Base-by-base conservation (phyloP, 1,140 invertebrate species). In the Heterodera carotae region DNA sequence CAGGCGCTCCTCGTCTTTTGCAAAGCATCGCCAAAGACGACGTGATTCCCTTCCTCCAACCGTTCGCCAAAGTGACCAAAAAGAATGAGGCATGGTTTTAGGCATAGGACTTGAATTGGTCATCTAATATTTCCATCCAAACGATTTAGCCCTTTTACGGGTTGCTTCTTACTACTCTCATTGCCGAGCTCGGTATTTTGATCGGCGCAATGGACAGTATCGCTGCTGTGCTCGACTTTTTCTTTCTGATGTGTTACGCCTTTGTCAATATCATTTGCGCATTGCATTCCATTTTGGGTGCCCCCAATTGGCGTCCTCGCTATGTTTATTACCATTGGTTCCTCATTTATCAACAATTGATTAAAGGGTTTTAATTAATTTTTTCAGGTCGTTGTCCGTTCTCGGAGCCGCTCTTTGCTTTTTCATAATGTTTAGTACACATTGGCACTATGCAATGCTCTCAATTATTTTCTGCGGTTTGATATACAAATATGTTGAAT, bases 401-500 rank as follows among this genome's bases (percentile, higher is more conserved):
- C 89, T 95, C 69, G 97, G 96, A n/a, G 89, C 98, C 76, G 90
- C 92, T 0, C 90, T 99, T 15, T 98, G 96, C 89, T 93, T 99
- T 84, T 94, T 95, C 12, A 94, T 99, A 77, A 99, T 99, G 97
- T 99, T 99, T 88, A 97, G 98, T 92, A 95, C 95, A 1, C 96
- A 94, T 76, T 98, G 96, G 96, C 97, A 96, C 88, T 98, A 97
- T 87, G 96, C 97, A 2, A 90, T 98, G 3, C 89, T 96, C 33
- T 96, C 96, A 29, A 95, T 98, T 91, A 92, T 92, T 48, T 93
- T 99, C 91, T 97, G 97, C 64, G 92, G 93, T 22, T 89, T 80
- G 10, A 97, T 99, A 84, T 99, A 99, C 90, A 99, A 99, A 89
- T 99, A 99, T 89, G 99, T 99, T 85, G 96, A 99, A 91, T 99